Evolutionary conservation across 30 jellyfish, hydroid and myxozoan species (phyloP), one percentile per base, ranked within the genome.

Genomic region (Aurelia sp.): DNA sequence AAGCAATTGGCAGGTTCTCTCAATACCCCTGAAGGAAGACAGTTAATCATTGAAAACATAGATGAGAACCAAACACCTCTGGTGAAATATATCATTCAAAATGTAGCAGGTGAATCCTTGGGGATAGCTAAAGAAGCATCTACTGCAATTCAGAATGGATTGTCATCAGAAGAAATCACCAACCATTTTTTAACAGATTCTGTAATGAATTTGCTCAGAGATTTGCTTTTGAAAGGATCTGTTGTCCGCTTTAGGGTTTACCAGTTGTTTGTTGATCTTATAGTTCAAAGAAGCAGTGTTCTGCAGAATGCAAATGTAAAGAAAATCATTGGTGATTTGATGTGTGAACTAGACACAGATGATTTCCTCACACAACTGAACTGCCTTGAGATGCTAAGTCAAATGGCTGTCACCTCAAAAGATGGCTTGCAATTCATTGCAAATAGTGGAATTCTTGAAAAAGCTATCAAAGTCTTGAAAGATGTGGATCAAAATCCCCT

Each of bases 161-260:
- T 88, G 65, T 11, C 18, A 0, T 44, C 12, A 50, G 13, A 44
- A 16, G 59, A 57, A 16, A 82, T 21, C 4, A 19, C 67, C 4
- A 27, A 61, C 17, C 62, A 59, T 37, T 57, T 77, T 48, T 72
- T 90, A 19, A 75, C 97, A 22, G 75, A 84, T 11, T 69, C 62
- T n/a, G 62, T 71, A 12, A 44, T 69, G 66, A 40, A 62, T 20
- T 16, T 79, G 57, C 76, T 78, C 53, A 62, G 17, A 23, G 37
- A 50, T 10, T 84, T 76, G 22, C 82, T 84, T 1, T 66, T n/a
- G 0, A 66, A 63, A 62, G 79, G 76, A 47, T 81, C 96, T 55
- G 64, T 82, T 16, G 89, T 86, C 16, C 89, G 92, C n/a, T 92
- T 86, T 59, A 81, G 98, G 69, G 92, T 92, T 27, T 92, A 86